Base-by-base conservation (phyloP, 2,888 invertebrate species). In the Charanyca ferruginea region DNA sequence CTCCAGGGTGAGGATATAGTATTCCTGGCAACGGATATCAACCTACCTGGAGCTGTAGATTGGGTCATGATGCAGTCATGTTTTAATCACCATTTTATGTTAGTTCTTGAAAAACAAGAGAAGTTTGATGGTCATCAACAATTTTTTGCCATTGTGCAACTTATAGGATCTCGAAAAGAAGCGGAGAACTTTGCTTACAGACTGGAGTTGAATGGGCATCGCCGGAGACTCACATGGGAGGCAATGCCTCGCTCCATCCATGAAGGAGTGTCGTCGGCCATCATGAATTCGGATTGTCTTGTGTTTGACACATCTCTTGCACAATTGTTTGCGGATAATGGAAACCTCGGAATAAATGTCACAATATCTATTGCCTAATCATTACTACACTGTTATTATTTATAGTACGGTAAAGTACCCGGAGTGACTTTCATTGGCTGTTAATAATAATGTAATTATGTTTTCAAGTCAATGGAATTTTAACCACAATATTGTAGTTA, bases 11-110 rank as follows among this genome's bases (percentile, higher is more conserved):
- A 99, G 94, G 99, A 99, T 91, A 99, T 99, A 85, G 99, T 99
- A 58, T 99, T 99, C 94, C 96, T 99, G 84, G 99, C 99, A 1
- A 99, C 99, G 44, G 99, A 99, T 93, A 99, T 99, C 73, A 99
- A 99, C 95, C 96, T 99, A 79, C 99, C 99, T 8, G 99, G 99
- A 67, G 99, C 99, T 38, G 99, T 99, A 11, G 99, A 99, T 93
- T 99, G 99, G 99, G 99, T 99, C 4, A 99, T 99, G 99, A 99
- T 99, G 99, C 99, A 99, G 95, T 99, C 99, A 32, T 99, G 99
- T 93, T 99, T 99, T 92, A 99, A 99, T 64, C 99, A 99, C 90
- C 99, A 99, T 93, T 99, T 99, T 89, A 99, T 99, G 99, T 96
- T 99, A 80, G 99, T 99, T 41, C 96, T 99, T 57, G 99, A 99